These are phyloP conservation scores for Vespertilio murinus DNA, from an alignment of 2,797 vertebrate species.

Conservation along the genomic window DNA sequence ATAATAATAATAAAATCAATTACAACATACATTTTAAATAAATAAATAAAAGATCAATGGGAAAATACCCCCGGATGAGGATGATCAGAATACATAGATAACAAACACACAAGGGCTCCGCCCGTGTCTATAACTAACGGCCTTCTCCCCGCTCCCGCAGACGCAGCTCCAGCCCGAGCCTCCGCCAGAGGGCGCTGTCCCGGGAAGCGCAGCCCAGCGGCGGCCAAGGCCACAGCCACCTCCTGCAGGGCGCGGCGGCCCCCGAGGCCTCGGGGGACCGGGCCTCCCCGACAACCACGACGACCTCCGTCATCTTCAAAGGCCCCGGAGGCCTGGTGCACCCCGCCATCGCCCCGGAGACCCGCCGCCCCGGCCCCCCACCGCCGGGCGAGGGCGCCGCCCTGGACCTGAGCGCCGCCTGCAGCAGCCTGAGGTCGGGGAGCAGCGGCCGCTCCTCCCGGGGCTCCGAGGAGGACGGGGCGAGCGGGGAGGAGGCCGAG, in stretches of 20 bases:
- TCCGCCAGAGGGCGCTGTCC: constrained; percentile 95
- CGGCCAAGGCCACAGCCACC: constrained; percentile 78
- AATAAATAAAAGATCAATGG: no score
- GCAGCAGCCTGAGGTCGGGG: constrained; percentile 87
- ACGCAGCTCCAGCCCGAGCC: constrained; percentile 96
- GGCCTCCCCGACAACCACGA: no score
- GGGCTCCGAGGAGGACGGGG: constrained; percentile 94
- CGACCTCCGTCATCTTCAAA: constrained; percentile 94
- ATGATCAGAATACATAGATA: no score
- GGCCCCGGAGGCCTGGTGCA: constrained; percentile 91
- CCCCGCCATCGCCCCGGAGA: constrained; percentile 90
- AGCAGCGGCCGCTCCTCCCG: constrained; percentile 91
- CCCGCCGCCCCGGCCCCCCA: constrained; percentile 78
- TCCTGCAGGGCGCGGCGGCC: no score
- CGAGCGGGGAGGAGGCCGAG: constrained; percentile 74
- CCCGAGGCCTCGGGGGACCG: no score
- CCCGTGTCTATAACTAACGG: constrained; percentile 78
- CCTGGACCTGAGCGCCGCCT: constrained; percentile 94
- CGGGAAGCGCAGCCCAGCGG: constrained; percentile 89
- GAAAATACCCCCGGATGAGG: no score
- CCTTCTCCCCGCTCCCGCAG: constrained; percentile 87
- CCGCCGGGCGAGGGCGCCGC: constrained; percentile 89
- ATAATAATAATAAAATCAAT: no score
- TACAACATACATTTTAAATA: no score
- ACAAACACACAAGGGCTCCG: background rate